Evolutionary conservation across 2,797 vertebrate genomes (phyloP).

Genomic region (Pantherophis alleghaniensis): DNA sequence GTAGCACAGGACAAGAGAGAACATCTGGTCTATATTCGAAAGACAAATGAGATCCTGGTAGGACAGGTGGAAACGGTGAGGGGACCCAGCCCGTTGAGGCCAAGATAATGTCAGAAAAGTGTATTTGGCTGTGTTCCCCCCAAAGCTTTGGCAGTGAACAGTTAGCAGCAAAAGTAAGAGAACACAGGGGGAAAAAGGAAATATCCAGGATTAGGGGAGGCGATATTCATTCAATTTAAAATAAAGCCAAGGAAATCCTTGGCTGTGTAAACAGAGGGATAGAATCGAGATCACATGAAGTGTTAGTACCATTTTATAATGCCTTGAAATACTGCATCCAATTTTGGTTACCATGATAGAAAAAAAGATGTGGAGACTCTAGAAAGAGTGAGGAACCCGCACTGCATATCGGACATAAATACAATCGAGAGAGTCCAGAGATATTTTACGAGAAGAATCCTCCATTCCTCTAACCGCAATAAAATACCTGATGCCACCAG

Average conservation of each 20-base stretch:
- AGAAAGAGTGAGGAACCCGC: neutral
- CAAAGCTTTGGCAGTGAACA: neutral
- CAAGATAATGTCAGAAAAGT: neutral
- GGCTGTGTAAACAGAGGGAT: neutral
- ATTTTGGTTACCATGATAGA: neutral
- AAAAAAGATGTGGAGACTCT: neutral
- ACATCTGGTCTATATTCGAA: neutral
- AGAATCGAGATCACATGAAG: neutral
- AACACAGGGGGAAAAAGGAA: neutral
- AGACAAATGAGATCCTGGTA: neutral
- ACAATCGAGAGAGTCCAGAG: too few species aligned
- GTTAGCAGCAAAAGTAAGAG: neutral
- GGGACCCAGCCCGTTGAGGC: neutral
- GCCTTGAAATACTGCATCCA: neutral
- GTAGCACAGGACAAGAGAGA: neutral
- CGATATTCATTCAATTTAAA: neutral
- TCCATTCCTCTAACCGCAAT: too few species aligned
- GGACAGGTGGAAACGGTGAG: neutral
- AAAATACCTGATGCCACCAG: too few species aligned
- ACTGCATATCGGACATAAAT: too few species aligned
- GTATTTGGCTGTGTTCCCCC: neutral
- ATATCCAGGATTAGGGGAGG: neutral
- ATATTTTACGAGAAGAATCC: too few species aligned
- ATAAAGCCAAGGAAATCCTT: neutral
- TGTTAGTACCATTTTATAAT: neutral